Evolutionary conservation across 2,888 invertebrate species (phyloP), one percentile per base, ranked within the genome.

Genomic region (Heliconius erato): DNA sequence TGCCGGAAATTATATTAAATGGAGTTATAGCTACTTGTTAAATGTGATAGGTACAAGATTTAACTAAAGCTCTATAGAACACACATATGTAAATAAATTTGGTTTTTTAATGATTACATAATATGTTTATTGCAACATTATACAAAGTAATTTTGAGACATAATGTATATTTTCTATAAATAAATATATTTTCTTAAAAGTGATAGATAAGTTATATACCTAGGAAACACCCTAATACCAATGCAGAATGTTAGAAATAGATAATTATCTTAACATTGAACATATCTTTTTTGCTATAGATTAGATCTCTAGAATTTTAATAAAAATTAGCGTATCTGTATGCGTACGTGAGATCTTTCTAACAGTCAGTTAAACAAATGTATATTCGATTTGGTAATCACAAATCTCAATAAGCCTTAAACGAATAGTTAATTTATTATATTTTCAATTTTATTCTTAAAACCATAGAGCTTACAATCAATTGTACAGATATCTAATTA

Each of bases 1-100:
- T 89, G 86, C 90, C 93, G 94, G 94, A 94, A 94, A 93, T 87
- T 87, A 86, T 76, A 63, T 79, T 79, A 71, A 69, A 76, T 80
- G 26, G 78, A 71, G 82, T 87, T 88, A 85, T 85, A 80, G 84
- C n/a, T 77, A 77, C 79, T 26, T 76, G 35, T 76, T 63, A 76
- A 49, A 9, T n/a, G 59, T 28, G 74, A 59, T 74, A 23, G 35
- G 74, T 32, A 54, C 23, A 74, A 59, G n/a, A 74, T 74, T 68
- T 79, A 19, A 67, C 77, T 40, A 44, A 19, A 35, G 65, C n/a
- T 23, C 11, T 32, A 5, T 35, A 35, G 11, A 67, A 65, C n/a
- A 65, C 12, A 65, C 3, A 54, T 54, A 35, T 2, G 16, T 59
- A 28, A 26, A 67, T 28, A 67, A 28, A 26, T 2, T 28, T 65